Evolutionary conservation across 1,140 invertebrate species (phyloP), one percentile per base, ranked within the genome.

Genomic region (Dendroctonus ponderosae): DNA sequence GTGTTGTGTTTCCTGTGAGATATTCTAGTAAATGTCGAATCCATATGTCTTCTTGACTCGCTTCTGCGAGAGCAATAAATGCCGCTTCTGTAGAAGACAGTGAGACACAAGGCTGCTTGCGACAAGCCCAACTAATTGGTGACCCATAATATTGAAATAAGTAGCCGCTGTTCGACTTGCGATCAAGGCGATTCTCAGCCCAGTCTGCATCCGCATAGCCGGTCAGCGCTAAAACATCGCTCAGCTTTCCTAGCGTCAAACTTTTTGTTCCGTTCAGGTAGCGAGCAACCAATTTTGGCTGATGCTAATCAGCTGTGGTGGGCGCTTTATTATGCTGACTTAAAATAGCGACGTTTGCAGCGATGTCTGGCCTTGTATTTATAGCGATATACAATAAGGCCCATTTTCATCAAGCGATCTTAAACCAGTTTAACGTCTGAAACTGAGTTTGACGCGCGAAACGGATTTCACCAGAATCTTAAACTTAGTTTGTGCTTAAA

Each of bases 61-160:
- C 72, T n/a, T 68, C 69, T 9, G 71, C 59, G 26, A 78, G 54
- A 5, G 77, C 73, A 41, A 78, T 73, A 56, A 76, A 78, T 62
- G 80, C 78, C 0, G 79, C 73, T 72, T 80, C 78, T 26, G 74
- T 76, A 26, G 70, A 77, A 12, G 72, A 77, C 12, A 79, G 52
- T 5, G 77, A 63, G 0, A 79, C 71, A 26, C 60, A 72, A 37
- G 54, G 56, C 63, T 80, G 79, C 51, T 79, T 80, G 51, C 68
- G 68, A n/a, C 57, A 63, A 48, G 62, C 57, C 75, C 75, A 79
- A 3, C 68, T 70, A 26, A 80, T 67, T 7, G 67, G 59, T 40
- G 56, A 58, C 7, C 73, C 74, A 56, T 52, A 61, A 7, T 77
- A 41, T 14, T 67, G 52, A 53, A 78, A 74, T 14, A 74, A 66